Conservation (phyloP, 2,797 vertebrate species). For the Nasua narica region DNA sequence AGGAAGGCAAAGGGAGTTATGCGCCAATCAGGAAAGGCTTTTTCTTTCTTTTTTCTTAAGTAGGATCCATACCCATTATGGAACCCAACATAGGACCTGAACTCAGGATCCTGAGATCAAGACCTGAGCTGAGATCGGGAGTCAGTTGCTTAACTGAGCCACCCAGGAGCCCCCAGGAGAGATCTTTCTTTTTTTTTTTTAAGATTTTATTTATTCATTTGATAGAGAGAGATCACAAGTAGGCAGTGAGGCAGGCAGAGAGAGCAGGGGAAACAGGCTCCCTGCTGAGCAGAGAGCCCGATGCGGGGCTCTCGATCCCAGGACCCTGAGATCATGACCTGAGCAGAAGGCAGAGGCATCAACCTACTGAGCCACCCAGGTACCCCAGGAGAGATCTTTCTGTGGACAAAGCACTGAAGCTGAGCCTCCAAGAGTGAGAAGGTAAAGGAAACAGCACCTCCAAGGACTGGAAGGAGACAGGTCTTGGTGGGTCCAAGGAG, state of each 20-base stretch:
- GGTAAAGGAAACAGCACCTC: background rate
- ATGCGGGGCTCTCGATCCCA: no score
- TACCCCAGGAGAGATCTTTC: background rate
- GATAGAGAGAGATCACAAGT: no score
- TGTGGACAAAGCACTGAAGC: background rate
- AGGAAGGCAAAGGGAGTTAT: background rate
- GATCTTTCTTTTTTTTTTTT: no score
- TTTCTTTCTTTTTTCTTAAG: background rate
- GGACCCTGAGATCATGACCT: no score
- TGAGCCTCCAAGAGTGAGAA: background rate
- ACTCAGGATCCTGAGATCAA: background rate
- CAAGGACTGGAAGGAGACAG: background rate
- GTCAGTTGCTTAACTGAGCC: background rate
- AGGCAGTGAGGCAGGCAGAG: no score
- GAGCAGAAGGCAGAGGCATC: no score
- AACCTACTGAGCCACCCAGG: background rate
- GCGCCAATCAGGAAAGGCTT: background rate
- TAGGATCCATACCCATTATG: no score
- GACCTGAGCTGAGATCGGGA: background rate
- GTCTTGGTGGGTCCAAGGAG: background rate
- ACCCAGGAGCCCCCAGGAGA: rapidly evolving
- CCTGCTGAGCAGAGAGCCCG: no score
- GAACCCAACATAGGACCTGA: background rate
- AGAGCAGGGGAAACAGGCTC: no score
- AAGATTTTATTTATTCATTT: no score